Evolutionary conservation across 1,140 invertebrate species (phyloP), one percentile per base, ranked within the genome.

Genomic region (Druon quercuslanigerum): DNA sequence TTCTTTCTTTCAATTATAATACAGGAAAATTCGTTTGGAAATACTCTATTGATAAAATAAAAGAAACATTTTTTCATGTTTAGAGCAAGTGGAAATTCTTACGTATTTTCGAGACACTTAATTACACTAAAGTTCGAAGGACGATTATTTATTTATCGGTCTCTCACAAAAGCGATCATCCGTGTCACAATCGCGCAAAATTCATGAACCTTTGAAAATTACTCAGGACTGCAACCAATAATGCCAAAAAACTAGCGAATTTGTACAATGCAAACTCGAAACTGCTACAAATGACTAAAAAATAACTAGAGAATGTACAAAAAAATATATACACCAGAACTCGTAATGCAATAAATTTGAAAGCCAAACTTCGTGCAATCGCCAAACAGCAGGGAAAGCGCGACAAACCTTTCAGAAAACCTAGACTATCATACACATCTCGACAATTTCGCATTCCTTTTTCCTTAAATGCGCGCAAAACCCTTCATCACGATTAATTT

Each of bases 261-360:
- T 54, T 54, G 19, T 54, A 54, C 52, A 54, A 54, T 7, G 16
- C 52, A 54, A 54, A 19, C 52, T 17, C 16, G n/a, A 54, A 54
- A 17, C 9, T 17, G 9, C 17, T 54, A 54, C 6, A 54, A 54
- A 54, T 17, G n/a, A 17, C 17, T 54, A 14, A 33, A 66, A 33
- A 66, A 33, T 66, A 66, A 66, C 25, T 66, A 66, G 40, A 66
- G 60, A 66, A 66, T 66, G 60, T 66, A 66, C 60, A 66, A 66
- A 66, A 66, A 14, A 33, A 66, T 66, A 66, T 66, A 33, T 66
- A 66, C 60, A 66, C 25, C 60, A 66, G 20, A 66, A 40, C 25
- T 46, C 25, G 4, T 33, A 33, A 33, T 16, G 57, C 57, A 66
- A n/a, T n/a, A 25, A 66, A 66, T 66, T 66, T 46, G 14, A 66